Evolutionary conservation across 2,113 vertebrate genomes (phyloP), one percentile per base, ranked within the genome.

Genomic region (Pundamilia nyererei): DNA sequence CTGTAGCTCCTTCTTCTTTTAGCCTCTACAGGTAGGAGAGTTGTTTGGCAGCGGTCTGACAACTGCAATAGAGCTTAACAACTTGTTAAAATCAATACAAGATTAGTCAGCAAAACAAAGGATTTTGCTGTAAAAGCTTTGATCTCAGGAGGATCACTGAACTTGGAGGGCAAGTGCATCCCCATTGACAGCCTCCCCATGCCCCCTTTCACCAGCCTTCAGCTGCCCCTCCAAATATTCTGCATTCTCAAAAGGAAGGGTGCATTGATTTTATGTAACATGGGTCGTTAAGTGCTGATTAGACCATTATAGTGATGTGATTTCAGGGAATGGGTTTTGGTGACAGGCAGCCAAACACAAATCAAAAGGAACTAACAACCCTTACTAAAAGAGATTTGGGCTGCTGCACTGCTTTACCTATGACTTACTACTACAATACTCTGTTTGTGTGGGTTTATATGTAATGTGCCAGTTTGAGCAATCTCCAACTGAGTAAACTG

Each of bases 61-160:
- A 92, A 90, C 90, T 87, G 93, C 90, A 95, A 95, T 95, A 93
- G 91, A 84, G 89, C 91, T 91, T 91, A 93, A 89, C 95, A 89
- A 94, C 92, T 93, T 88, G 89, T 87, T 88, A 79, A 86, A 94
- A 95, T 97, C 96, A 89, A 96, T 97, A 95, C 13, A 35, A 72
- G 95, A 96, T 97, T 96, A 96, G 93, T 94, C 92, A 95, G 94
- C 93, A 96, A 95, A 95, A 95, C 95, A 95, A 96, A 93, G 91
- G 92, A 95, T 95, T 94, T 93, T 89, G 94, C 94, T 95, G 92
- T 92, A 95, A 94, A 95, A 95, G 95, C 93, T 82, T 11, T 65
- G 89, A 89, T 94, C 94, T 95, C 86, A 51, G 54, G 83, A 88
- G 87, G 87, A 92, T 89, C 88, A 81, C 65, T 84, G 72, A 93